Base-by-base conservation (phyloP, 1,140 invertebrate genomes). In the Euwallacea fornicatus region DNA sequence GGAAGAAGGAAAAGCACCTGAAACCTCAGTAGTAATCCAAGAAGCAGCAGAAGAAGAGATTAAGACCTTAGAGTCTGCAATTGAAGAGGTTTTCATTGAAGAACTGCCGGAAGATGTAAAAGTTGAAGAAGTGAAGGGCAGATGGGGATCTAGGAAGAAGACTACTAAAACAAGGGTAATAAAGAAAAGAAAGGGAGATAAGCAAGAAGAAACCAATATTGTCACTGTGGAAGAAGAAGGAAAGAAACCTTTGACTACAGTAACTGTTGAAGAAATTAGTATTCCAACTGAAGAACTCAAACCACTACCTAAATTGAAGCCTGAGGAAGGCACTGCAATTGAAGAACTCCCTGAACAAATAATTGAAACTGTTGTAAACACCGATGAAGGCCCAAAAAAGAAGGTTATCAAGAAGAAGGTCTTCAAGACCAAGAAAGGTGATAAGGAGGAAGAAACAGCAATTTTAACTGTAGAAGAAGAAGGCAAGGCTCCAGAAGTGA, bases 181-280 rank as follows among this genome's bases (percentile, higher is more conserved):
- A 0, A 81, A 76, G 64, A 81, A 78, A 66, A 69, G 74, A 0
- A 75, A 70, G 42, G 80, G 76, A 33, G 74, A 71, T 42, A 76
- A 81, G 69, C 74, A 83, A 71, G 79, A 84, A 75, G 76, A 83
- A 6, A 82, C 79, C 2, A 81, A 84, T 76, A 82, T 83, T 60
- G 82, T 82, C 41, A 83, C 83, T 42, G 77, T 83, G 43, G 81
- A 83, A 77, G 82, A 83, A 76, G 80, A 84, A 77, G 79, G 78
- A 66, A 78, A 83, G 76, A 72, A 79, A 77, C 78, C 79, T 10
- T 54, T 76, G 76, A 81, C 75, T 33, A 78, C 76, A 41, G 81
- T 82, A 66, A 79, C 74, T 68, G 73, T 77, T 15, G 65, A 77
- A 46, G 83, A 86, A 77, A 74, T 67, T 47, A 72, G 80, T 6